phyloP scores from a whole-genome alignment of 2,113 vertebrate genomes.

The Elachura formosa region DNA sequence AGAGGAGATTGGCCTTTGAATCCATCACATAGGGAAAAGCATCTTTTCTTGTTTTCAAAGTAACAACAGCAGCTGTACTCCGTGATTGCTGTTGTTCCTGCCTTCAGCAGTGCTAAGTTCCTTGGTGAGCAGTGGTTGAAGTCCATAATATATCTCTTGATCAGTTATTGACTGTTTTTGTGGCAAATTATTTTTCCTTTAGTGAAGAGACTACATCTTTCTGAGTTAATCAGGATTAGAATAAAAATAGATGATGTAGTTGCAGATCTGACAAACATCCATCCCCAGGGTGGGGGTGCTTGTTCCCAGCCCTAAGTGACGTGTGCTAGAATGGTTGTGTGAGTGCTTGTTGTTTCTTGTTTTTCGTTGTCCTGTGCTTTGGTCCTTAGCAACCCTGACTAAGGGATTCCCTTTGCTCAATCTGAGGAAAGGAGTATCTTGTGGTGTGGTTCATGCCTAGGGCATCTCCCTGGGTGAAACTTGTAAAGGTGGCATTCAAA shows the following conservation, averaged over 20 bases:
- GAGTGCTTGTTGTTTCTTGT: not conserved
- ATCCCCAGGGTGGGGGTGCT: not conserved
- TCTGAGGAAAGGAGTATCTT: not conserved
- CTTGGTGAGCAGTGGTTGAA: rapidly evolving
- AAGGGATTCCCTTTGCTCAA: not conserved
- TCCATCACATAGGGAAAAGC: not conserved
- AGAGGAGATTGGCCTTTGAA: not conserved
- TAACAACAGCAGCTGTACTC: not conserved
- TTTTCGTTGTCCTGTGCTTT: not conserved
- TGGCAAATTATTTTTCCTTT: not conserved
- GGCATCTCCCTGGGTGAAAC: not conserved
- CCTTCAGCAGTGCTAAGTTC: not conserved
- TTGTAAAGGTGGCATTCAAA: not conserved
- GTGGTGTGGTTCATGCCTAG: not conserved
- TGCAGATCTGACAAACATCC: not conserved
- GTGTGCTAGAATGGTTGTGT: not conserved
- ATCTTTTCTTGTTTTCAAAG: not conserved
- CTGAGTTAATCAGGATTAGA: not conserved
- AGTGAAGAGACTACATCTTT: not conserved
- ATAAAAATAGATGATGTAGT: not conserved
- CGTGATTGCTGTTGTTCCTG: not conserved
- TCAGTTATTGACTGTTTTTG: not conserved
- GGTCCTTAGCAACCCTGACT: not conserved
- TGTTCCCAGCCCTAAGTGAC: not conserved
- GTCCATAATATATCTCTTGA: not conserved